A percentile compares a stretch with the other conserved stretches of the same genome.
phyloP scores from a whole-genome alignment of 2,888 invertebrate genomes.

The Macrophya alboannulata region DNA sequence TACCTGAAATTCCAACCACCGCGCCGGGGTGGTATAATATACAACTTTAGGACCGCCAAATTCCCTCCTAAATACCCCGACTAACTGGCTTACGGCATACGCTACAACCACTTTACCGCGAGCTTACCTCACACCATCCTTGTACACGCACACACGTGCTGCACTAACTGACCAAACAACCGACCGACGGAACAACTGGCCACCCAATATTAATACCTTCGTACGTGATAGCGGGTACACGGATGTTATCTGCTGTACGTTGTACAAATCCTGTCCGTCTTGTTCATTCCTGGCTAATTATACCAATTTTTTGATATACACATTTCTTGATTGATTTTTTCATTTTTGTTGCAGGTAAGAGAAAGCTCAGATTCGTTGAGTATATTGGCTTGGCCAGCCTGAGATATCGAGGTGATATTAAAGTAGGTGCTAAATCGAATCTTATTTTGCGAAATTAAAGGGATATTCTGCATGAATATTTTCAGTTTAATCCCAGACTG shows the following conservation, averaged over 20 bases:
- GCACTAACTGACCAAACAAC: conserved; percentile 36
- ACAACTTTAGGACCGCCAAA: conserved; percentile 76
- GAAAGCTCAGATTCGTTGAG: not conserved
- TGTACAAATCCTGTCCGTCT: not conserved
- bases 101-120: conserved; percentile 60
- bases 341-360: conserved; percentile 47
- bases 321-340: not conserved
- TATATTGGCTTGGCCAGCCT: too few relatives aligned
- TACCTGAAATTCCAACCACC: conserved; percentile 75
- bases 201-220: conserved; percentile 42
- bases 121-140: conserved; percentile 33
- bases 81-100: conserved; percentile 76
- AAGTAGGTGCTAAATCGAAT: not conserved
- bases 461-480: not conserved
- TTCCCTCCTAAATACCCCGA: conserved; percentile 77
- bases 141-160: conserved; percentile 40
- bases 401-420: conserved; percentile 11
- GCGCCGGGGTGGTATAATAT: conserved; percentile 73
- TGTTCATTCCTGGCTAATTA: not conserved
- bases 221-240: not conserved
- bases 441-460: not conserved
- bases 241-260: not conserved
- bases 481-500: not conserved
- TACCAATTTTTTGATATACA: not conserved
- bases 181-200: conserved; percentile 45